Evolutionary conservation across 2,888 invertebrate species (phyloP).

Genomic region (Hyppa rectilinea): DNA sequence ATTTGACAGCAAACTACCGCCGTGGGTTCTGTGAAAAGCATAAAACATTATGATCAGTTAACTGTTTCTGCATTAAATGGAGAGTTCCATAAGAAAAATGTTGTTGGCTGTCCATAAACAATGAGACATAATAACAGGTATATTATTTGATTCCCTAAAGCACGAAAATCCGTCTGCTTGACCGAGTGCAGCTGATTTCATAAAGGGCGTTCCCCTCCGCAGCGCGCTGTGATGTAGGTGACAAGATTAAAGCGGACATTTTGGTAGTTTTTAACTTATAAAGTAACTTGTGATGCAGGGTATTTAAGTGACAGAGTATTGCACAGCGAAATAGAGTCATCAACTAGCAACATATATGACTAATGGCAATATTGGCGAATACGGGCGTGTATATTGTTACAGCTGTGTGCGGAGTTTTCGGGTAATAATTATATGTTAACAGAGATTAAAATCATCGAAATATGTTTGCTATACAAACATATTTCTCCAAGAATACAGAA

Average conservation of each 20-base stretch:
- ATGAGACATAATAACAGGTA: constrained; percentile 75
- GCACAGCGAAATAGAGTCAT: background rate
- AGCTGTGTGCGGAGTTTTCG: background rate
- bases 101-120: constrained; percentile 68
- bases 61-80: constrained; percentile 51
- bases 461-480: background rate
- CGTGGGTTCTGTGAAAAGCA: constrained; percentile 11
- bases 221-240: constrained; percentile 70
- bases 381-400: no score
- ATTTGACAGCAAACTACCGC: constrained; percentile 20
- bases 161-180: constrained; percentile 81
- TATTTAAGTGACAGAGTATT: background rate
- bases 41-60: constrained; percentile 35
- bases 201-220: constrained; percentile 88
- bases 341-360: no score
- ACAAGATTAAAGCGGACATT: constrained; percentile 69
- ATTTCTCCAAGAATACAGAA: no score
- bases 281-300: background rate
- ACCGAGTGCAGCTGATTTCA: constrained; percentile 86
- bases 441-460: background rate
- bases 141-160: constrained; percentile 79
- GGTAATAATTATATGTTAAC: background rate
- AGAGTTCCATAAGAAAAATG: constrained; percentile 51
- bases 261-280: background rate
- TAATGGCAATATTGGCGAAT: background rate